phyloP scores from a whole-genome alignment of 1,140 invertebrate genomes.

The Drosophila tsacasi region DNA sequence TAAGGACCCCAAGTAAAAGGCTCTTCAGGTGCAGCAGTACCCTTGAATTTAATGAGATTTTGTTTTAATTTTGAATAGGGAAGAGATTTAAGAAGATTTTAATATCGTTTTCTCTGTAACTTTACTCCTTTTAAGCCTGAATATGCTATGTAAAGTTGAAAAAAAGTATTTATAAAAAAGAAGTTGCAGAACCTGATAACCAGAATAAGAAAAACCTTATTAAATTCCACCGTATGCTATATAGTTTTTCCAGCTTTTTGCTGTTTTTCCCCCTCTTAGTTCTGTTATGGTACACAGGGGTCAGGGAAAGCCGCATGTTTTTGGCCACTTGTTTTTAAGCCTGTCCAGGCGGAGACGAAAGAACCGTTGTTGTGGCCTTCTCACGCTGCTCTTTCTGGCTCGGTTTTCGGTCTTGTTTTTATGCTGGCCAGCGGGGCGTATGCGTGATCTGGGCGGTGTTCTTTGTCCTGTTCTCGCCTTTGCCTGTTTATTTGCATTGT shows the following conservation, averaged over 20 bases:
- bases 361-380: conserved; percentile 36
- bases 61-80: neutral
- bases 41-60: conserved; percentile 8
- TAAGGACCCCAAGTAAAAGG: conserved; percentile 2
- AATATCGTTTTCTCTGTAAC: neutral
- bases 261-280: conserved; percentile 18
- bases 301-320: conserved; percentile 58
- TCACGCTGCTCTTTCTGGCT: conserved; percentile 3
- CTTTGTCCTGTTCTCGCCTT: conserved; percentile 44
- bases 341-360: conserved; percentile 26
- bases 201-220: neutral
- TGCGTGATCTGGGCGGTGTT: conserved; percentile 44
- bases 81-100: neutral
- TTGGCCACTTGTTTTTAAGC: conserved; percentile 55
- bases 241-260: conserved; percentile 1
- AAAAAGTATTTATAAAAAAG: neutral
- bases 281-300: conserved; percentile 17
- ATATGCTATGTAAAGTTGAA: neutral
- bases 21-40: neutral
- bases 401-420: conserved; percentile 22
- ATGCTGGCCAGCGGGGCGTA: conserved; percentile 41
- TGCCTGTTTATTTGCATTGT: conserved; percentile 66
- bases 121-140: neutral
- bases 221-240: conserved; percentile 4
- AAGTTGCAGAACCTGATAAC: neutral